Conservation (phyloP, 1,140 invertebrate species). For the Antheraea pernyi region DNA sequence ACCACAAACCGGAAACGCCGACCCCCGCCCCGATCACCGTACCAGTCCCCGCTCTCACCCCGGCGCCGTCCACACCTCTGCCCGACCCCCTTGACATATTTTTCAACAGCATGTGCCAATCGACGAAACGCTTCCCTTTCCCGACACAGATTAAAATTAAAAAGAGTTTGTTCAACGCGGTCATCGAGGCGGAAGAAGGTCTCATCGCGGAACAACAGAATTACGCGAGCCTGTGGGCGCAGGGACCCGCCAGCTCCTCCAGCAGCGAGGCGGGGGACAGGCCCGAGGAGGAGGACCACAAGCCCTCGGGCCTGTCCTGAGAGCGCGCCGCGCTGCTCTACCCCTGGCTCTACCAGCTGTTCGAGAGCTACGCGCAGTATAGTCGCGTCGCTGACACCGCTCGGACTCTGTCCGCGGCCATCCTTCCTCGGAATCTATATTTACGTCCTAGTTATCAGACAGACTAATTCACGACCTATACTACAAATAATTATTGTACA, state of each 20-base stretch:
- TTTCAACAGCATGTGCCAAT: conserved; percentile 73
- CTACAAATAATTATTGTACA: no score
- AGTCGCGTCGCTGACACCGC: no score
- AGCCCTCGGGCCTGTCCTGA: conserved; percentile 40
- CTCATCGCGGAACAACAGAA: conserved; percentile 65
- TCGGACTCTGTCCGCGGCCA: no score
- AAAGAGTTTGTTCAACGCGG: conserved; percentile 58
- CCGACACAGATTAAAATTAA: conserved; percentile 64
- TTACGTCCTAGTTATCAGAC: no score
- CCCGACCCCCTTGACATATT: conserved; percentile 69
- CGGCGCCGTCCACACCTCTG: conserved; percentile 17
- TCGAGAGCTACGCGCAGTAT: not conserved
- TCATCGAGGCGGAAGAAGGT: conserved; percentile 63
- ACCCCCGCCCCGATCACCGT: not conserved
- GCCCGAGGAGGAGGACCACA: conserved; percentile 37
- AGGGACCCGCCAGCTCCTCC: conserved; percentile 42
- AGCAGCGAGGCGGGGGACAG: conserved; percentile 39
- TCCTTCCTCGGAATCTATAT: no score
- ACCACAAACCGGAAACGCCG: conserved; percentile 22
- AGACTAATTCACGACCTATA: no score
- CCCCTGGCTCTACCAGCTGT: conserved; percentile 1
- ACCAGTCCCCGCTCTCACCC: not conserved
- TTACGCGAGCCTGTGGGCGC: conserved; percentile 67
- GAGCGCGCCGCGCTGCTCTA: conserved; percentile 29
- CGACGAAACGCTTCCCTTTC: conserved; percentile 66